Percentiles rank a stretch among this genome's conserved stretches.
These are phyloP conservation scores for Nephrotoma guestfalica DNA, from an alignment of 2,888 invertebrate genomes.

Conservation along the genomic window DNA sequence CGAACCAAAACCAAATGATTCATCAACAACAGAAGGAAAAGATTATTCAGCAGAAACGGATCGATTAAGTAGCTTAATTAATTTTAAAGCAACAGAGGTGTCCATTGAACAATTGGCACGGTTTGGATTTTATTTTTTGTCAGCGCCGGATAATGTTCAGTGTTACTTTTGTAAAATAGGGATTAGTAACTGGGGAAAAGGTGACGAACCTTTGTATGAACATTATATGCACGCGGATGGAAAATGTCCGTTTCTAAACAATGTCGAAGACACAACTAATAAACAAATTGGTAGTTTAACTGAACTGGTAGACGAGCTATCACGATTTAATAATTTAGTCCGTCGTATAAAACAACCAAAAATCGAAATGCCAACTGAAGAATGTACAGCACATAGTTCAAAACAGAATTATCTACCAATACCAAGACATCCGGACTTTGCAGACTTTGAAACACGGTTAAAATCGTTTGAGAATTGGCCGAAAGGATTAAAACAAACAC, in stretches of 20 bases:
- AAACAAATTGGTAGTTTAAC: conserved; percentile 30
- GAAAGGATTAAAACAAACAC: conserved; percentile 52
- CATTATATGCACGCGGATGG: conserved; percentile 63
- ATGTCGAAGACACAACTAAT: conserved; percentile 43
- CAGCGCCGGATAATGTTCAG: conserved; percentile 58
- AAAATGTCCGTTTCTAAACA: conserved; percentile 60
- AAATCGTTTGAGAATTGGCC: conserved; percentile 59
- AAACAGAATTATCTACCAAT: neutral
- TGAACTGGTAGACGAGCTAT: conserved; percentile 14
- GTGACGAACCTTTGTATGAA: conserved; percentile 65
- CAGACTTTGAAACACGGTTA: neutral
- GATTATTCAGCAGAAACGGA: neutral
- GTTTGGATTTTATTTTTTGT: conserved; percentile 71
- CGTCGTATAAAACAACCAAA: conserved; percentile 24
- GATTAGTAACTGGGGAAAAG: conserved; percentile 65
- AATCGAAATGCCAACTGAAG: neutral
- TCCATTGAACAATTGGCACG: conserved; percentile 45
- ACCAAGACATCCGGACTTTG: neutral
- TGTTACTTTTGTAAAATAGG: conserved; percentile 71
- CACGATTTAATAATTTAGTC: conserved; percentile 34
- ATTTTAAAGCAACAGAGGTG: conserved; percentile 16
- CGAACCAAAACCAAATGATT: neutral
- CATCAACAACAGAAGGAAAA: neutral
- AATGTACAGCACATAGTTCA: conserved; percentile 2
- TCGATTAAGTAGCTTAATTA: neutral